Percentiles rank a stretch among this genome's conserved stretches.
These are phyloP conservation scores for Hydrolagus colliei DNA, from an alignment of 2,797 vertebrate species.

Conservation along the genomic window DNA sequence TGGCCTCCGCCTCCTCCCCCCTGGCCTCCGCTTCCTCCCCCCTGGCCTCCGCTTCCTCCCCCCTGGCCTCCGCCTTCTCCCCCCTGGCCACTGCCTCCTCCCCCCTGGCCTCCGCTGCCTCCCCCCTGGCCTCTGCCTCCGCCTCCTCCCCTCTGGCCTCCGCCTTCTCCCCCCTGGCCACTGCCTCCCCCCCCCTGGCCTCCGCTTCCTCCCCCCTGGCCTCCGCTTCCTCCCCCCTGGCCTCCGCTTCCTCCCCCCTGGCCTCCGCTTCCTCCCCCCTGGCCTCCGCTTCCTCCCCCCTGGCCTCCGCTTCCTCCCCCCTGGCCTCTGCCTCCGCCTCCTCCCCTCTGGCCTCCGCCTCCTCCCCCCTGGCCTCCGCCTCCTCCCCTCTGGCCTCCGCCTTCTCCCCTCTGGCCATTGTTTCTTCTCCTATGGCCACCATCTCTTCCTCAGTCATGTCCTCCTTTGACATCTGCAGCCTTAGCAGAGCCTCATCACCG, in stretches of 20 bases:
- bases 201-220: not conserved
- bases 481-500: too few species aligned
- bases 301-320: slow-evolving; percentile 47
- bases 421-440: not conserved
- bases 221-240: not conserved
- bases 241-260: too few species aligned
- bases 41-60: not conserved
- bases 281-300: not conserved
- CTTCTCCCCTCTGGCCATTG: not conserved
- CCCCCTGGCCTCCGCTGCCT: not conserved
- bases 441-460: too few species aligned
- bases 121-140: not conserved
- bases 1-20: not conserved
- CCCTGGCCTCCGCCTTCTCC: slow-evolving; percentile 47
- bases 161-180: not conserved
- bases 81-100: slow-evolving; percentile 33
- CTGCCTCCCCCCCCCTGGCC: not conserved
- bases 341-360: not conserved
- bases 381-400: not conserved
- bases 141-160: not conserved
- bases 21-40: too few species aligned
- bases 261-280: too few species aligned
- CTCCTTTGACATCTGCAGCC: too few species aligned
- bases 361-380: not conserved
- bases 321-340: slow-evolving; percentile 35